phyloP scores from a whole-genome alignment of 2,888 invertebrate genomes.

The Sclerodermus sp. region DNA sequence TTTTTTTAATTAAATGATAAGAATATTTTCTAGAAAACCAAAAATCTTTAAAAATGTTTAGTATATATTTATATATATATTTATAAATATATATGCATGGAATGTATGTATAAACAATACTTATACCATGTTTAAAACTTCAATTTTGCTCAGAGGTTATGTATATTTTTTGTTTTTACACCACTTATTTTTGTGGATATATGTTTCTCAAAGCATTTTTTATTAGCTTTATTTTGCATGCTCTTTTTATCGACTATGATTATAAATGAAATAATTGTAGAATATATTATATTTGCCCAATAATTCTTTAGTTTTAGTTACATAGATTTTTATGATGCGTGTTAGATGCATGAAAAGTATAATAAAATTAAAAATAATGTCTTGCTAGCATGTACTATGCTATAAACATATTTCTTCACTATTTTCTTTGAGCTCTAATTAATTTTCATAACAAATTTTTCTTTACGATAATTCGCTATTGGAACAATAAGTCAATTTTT shows the following conservation, averaged over 20 bases:
- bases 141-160: slow-evolving; percentile 32
- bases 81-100: too few species aligned
- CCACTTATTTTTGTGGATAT: background rate
- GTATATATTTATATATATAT: too few species aligned
- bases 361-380: slow-evolving; percentile 39
- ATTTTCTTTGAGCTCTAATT: slow-evolving; percentile 8
- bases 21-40: too few species aligned
- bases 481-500: too few species aligned
- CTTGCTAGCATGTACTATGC: slow-evolving; percentile 53
- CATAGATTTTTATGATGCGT: slow-evolving; percentile 48
- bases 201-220: background rate
- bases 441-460: slow-evolving; percentile 4
- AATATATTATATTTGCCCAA: too few species aligned
- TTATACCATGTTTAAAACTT: background rate
- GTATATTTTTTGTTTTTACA: slow-evolving; percentile 2
- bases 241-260: background rate
- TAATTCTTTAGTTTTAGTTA: slow-evolving; percentile 18
- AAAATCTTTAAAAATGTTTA: too few species aligned
- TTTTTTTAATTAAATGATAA: too few species aligned
- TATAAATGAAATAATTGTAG: slow-evolving; percentile 15
- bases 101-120: too few species aligned
- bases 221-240: background rate
- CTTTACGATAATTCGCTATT: background rate
- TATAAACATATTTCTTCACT: slow-evolving; percentile 46
- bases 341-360: slow-evolving; percentile 50